Evolutionary conservation across 2,888 invertebrate species (phyloP), one percentile per base, ranked within the genome.

Genomic region (Macaria notata): DNA sequence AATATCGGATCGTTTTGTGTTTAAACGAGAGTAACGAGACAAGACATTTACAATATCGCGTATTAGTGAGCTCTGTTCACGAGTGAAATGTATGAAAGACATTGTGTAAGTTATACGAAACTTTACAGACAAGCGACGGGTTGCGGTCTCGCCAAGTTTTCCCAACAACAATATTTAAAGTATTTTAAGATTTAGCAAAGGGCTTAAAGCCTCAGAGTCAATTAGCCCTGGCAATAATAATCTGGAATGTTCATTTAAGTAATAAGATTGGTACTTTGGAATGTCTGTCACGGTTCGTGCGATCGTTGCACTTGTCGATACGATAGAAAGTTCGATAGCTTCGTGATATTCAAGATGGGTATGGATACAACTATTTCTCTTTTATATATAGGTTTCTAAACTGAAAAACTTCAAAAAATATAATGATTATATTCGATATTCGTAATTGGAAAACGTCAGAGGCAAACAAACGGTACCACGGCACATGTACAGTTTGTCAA

Each of bases 1-100:
- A 67, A 75, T 77, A 69, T 76, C 71, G 69, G 73, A 75, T 77
- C 75, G 72, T 77, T 38, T 19, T 48, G 33, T 36, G 41, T n/a
- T 41, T 9, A 41, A 41, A 8, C 6, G 41, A 41, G 41, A 41
- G 41, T 8, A 41, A 41, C 41, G 41, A 41, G 41, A 41, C 41
- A 41, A 41, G 9, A 41, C 41, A 41, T 41, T 41, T 41, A 41
- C 41, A 41, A 41, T 41, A 8, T n/a, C n/a, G 1, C 9, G 41
- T 41, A 38, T 52, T 67, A 62, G 62, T 64, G 41, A n/a, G 41
- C 41, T 41, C 9, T 41, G 51, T 49, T 41, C 41, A 31, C 6
- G 30, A 42, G 46, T 46, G 47, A 56, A 56, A 33, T 61, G 44
- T 59, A 56, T 47, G 42, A 60, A 54, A 50, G 54, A 59, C 53